Evolutionary conservation across 2,797 vertebrate genomes (phyloP).

Genomic region (Tenualosa ilisha): DNA sequence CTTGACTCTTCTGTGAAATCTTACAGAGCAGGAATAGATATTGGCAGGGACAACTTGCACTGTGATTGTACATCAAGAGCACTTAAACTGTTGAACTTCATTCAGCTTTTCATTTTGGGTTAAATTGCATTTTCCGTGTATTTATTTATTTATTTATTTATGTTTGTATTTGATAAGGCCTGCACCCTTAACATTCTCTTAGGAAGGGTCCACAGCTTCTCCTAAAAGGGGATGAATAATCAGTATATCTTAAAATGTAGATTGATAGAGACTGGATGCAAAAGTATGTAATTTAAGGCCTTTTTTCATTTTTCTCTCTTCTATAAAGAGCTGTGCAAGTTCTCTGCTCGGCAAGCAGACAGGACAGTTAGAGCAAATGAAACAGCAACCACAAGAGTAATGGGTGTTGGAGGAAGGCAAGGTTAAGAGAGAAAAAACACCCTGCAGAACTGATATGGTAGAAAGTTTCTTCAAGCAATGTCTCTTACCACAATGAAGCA

Average conservation of each 20-base stretch:
- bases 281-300: background rate
- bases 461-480: background rate
- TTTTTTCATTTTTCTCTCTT: background rate
- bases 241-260: background rate
- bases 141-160: too few species aligned
- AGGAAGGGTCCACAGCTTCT: background rate
- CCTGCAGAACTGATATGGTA: background rate
- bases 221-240: background rate
- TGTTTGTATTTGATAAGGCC: background rate
- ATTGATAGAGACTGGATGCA: background rate
- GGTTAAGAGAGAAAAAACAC: background rate
- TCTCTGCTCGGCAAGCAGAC: background rate
- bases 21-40: constrained; percentile 59
- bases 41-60: constrained; percentile 40
- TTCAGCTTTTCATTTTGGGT: background rate
- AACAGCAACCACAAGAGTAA: background rate
- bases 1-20: constrained; percentile 39
- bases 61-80: background rate
- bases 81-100: background rate
- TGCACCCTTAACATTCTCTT: background rate
- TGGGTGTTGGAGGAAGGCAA: background rate
- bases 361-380: background rate
- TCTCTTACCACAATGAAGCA: background rate
- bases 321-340: background rate
- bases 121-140: background rate